A percentile compares a stretch with the other conserved stretches of the same genome.
phyloP scores from a whole-genome alignment of 2,888 invertebrate species.

The Drosophila algonquin region DNA sequence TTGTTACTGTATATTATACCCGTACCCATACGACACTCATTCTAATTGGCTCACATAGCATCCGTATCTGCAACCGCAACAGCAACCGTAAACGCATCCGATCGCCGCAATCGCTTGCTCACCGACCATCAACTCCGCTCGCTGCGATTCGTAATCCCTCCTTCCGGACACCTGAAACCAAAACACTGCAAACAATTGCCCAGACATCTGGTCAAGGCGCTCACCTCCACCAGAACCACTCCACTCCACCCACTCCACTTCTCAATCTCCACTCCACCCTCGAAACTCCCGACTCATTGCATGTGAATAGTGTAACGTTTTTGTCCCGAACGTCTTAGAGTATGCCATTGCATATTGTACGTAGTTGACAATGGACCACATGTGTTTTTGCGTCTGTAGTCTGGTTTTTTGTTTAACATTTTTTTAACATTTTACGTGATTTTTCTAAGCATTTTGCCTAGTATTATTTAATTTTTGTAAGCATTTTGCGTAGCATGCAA shows the following conservation, averaged over 20 bases:
- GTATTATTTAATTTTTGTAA: constrained; percentile 33
- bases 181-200: constrained; percentile 39
- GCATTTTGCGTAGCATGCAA: constrained; percentile 65
- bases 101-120: constrained; percentile 38
- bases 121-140: constrained; percentile 26
- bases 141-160: constrained; percentile 28
- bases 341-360: constrained; percentile 8
- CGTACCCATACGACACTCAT: constrained; percentile 26
- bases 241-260: constrained; percentile 24
- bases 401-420: constrained; percentile 16
- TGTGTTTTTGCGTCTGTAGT: constrained; percentile 17
- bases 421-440: constrained; percentile 12
- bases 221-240: constrained; percentile 39
- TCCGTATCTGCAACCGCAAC: constrained; percentile 23
- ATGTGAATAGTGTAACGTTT: constrained; percentile 44
- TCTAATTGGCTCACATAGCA: constrained; percentile 37
- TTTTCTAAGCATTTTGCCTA: constrained; percentile 5
- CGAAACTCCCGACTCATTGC: constrained; percentile 42
- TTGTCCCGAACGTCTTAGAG: constrained; percentile 23
- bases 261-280: neutral
- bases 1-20: constrained; percentile 57
- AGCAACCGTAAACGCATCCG: constrained; percentile 21
- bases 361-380: constrained; percentile 33
- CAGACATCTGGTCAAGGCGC: constrained; percentile 17
- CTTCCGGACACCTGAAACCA: constrained; percentile 6